Percentiles rank a stretch among this genome's conserved stretches.
These are phyloP conservation scores for Microctenopoma steveboyesi DNA, from an alignment of 2,797 vertebrate genomes.

Conservation along the genomic window DNA sequence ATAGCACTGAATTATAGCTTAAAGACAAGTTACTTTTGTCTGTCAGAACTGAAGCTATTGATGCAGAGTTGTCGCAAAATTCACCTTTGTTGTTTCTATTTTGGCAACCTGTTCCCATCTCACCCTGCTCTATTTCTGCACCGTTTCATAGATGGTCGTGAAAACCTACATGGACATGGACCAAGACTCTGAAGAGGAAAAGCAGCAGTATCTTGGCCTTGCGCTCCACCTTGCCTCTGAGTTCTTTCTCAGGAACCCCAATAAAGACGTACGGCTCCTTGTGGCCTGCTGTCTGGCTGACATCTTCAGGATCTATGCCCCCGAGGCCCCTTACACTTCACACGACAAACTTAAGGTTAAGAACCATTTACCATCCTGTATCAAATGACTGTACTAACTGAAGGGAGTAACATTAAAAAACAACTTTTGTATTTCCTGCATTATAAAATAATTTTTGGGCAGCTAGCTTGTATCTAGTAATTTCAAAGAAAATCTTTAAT, in stretches of 20 bases:
- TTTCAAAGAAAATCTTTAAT: no score
- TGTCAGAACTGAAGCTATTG: no score
- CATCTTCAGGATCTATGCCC: slow-evolving; percentile 99
- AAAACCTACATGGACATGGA: slow-evolving; percentile 99
- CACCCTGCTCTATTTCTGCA: not conserved
- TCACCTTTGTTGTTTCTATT: no score
- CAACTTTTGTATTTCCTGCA: not conserved
- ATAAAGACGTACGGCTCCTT: slow-evolving; percentile 97
- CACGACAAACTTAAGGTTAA: slow-evolving; percentile 98
- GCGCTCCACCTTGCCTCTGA: slow-evolving; percentile 98
- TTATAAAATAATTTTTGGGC: no score
- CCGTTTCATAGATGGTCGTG: slow-evolving; percentile 92
- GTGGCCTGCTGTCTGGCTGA: slow-evolving; percentile 99
- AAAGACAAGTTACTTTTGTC: no score
- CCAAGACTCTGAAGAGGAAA: slow-evolving; percentile 99
- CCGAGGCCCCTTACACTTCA: slow-evolving; percentile 98
- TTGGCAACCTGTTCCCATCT: no score
- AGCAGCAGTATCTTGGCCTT: slow-evolving; percentile 97
- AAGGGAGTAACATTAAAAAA: not conserved
- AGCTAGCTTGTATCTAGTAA: no score
- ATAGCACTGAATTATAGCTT: no score
- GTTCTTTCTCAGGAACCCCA: slow-evolving; percentile 99
- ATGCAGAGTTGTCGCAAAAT: no score
- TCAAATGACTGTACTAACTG: no score
- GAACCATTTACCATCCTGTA: no score